These are phyloP conservation scores for Drosophila stalkeri DNA, from an alignment of 2,888 invertebrate genomes.

Conservation along the genomic window DNA sequence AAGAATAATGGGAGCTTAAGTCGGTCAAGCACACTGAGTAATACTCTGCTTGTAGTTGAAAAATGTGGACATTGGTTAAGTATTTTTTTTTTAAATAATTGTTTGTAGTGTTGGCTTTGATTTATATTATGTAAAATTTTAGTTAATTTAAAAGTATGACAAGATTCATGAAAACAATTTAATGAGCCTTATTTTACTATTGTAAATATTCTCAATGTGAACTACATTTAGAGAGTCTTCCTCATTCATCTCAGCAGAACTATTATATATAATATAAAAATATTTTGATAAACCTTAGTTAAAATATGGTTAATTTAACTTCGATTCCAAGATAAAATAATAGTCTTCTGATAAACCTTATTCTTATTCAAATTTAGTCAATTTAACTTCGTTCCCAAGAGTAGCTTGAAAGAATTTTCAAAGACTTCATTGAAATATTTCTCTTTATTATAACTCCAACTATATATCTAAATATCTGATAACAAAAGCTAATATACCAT, in stretches of 20 bases:
- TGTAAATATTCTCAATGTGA: too few relatives aligned
- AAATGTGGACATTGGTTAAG: not conserved
- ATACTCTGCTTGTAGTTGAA: slow-evolving; percentile 2
- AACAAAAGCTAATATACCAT: not conserved
- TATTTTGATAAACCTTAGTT: not conserved
- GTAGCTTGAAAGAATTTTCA: too few relatives aligned
- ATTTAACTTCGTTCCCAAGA: not conserved
- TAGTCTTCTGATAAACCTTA: too few relatives aligned
- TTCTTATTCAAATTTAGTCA: not conserved
- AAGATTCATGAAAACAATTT: too few relatives aligned
- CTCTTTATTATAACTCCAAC: not conserved
- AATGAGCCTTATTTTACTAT: too few relatives aligned
- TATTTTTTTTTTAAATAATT: not conserved
- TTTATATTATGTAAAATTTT: too few relatives aligned
- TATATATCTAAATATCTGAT: not conserved
- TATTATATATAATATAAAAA: too few relatives aligned
- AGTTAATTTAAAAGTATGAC: too few relatives aligned
- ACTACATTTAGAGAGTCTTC: too few relatives aligned
- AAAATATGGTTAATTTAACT: not conserved
- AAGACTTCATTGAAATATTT: not conserved
- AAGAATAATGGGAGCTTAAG: slow-evolving; percentile 18
- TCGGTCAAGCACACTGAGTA: not conserved
- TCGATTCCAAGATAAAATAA: not conserved
- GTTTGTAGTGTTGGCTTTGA: not conserved
- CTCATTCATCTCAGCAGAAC: too few relatives aligned